Evolutionary conservation across 2,888 invertebrate genomes (phyloP).

Genomic region (Platycheirus albimanus): DNA sequence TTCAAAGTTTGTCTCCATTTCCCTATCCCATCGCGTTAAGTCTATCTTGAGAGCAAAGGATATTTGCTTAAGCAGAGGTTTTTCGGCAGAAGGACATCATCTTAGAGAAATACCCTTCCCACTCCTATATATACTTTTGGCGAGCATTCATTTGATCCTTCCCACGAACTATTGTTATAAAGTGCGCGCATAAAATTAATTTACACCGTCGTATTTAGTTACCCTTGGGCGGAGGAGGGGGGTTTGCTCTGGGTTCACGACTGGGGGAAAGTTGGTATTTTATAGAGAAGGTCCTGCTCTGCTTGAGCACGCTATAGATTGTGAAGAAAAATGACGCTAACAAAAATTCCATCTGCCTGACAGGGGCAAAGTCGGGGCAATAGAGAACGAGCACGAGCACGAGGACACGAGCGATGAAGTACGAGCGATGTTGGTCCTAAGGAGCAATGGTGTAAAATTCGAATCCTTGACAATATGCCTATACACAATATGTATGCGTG

Average conservation of each 20-base stretch:
- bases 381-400: background rate
- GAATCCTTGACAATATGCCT: slow-evolving; percentile 63
- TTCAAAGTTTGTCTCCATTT: slow-evolving; percentile 25
- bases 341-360: slow-evolving; percentile 52
- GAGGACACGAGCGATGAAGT: no score
- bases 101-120: background rate
- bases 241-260: no score
- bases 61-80: slow-evolving; percentile 50
- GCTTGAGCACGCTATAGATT: slow-evolving; percentile 31
- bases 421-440: background rate
- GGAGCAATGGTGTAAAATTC: slow-evolving; percentile 21
- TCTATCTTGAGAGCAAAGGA: slow-evolving; percentile 25
- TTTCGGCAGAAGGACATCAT: slow-evolving; percentile 21
- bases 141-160: slow-evolving; percentile 62
- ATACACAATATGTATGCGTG: slow-evolving; percentile 44
- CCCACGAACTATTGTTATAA: slow-evolving; percentile 67
- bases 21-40: background rate
- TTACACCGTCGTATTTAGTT: slow-evolving; percentile 71
- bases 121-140: slow-evolving; percentile 9
- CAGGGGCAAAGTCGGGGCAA: background rate
- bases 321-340: slow-evolving; percentile 60
- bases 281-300: slow-evolving; percentile 24
- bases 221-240: slow-evolving; percentile 29
- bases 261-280: background rate
- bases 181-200: slow-evolving; percentile 72